Evolutionary conservation across 2,797 vertebrate genomes (phyloP).

Genomic region (Arnoldichthys spilopterus): DNA sequence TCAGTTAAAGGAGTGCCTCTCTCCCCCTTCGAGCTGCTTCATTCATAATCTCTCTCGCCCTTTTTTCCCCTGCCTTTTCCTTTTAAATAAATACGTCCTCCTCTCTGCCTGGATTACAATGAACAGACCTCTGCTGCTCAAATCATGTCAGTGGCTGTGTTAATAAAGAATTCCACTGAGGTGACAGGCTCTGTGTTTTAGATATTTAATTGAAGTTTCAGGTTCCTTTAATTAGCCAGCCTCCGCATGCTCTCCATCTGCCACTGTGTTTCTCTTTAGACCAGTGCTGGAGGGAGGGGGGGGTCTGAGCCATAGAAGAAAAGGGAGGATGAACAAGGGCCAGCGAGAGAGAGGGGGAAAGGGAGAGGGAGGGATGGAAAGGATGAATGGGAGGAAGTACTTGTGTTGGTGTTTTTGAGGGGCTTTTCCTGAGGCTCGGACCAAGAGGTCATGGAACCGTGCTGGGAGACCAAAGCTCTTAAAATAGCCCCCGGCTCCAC

Average conservation of each 20-base stretch:
- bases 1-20: slow-evolving; percentile 49
- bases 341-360: slow-evolving; percentile 34
- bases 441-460: slow-evolving; percentile 18
- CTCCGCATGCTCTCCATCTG: slow-evolving; percentile 60
- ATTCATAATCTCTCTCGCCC: slow-evolving; percentile 43
- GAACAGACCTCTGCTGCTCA: slow-evolving; percentile 37
- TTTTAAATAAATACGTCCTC: not conserved
- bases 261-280: slow-evolving; percentile 52
- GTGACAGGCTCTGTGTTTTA: slow-evolving; percentile 54
- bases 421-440: slow-evolving; percentile 22
- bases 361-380: slow-evolving; percentile 8
- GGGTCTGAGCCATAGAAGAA: slow-evolving; percentile 15
- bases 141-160: slow-evolving; percentile 45
- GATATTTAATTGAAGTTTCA: slow-evolving; percentile 63
- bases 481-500: slow-evolving; percentile 7
- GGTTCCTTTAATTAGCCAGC: slow-evolving; percentile 59
- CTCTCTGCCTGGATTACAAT: slow-evolving; percentile 40
- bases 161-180: slow-evolving; percentile 58
- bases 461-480: slow-evolving; percentile 13
- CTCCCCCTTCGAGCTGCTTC: slow-evolving; percentile 33
- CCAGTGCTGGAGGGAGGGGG: slow-evolving; percentile 6
- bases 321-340: slow-evolving; percentile 20
- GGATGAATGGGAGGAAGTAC: slow-evolving; percentile 43
- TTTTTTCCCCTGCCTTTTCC: not conserved
- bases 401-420: slow-evolving; percentile 30